A percentile compares a stretch with the other conserved stretches of the same genome.
These are phyloP conservation scores for Coccyzus lansbergi DNA, from an alignment of 2,797 vertebrate genomes.

Conservation along the genomic window DNA sequence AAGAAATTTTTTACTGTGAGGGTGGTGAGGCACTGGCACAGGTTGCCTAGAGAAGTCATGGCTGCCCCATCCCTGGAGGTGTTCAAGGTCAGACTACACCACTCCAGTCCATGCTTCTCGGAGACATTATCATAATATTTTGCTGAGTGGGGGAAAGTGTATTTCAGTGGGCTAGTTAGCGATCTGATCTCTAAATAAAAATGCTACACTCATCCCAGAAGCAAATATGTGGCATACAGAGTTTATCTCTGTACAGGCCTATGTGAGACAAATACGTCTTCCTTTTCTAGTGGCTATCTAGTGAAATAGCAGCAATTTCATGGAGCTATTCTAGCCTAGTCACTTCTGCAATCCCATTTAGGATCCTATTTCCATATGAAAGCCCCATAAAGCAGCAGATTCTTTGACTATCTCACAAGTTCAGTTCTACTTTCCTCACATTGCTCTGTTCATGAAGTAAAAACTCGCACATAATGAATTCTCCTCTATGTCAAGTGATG, in stretches of 20 bases:
- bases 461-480: neutral
- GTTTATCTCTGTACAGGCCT: neutral
- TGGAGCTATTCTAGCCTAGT: neutral
- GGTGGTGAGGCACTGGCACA: too few species aligned
- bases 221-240: neutral
- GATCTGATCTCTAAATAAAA: neutral
- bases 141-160: neutral
- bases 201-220: neutral
- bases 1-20: too few species aligned
- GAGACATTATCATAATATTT: neutral
- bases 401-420: neutral
- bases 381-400: neutral
- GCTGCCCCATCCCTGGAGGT: too few species aligned
- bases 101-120: neutral
- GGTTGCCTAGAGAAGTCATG: too few species aligned
- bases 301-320: neutral
- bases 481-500: neutral
- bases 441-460: neutral
- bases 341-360: neutral
- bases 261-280: neutral
- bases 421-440: neutral
- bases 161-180: neutral
- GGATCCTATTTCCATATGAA: neutral
- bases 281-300: neutral
- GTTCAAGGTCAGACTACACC: neutral